Evolutionary conservation across 2,888 invertebrate genomes (phyloP).

Genomic region (Cacoxenus indagator): DNA sequence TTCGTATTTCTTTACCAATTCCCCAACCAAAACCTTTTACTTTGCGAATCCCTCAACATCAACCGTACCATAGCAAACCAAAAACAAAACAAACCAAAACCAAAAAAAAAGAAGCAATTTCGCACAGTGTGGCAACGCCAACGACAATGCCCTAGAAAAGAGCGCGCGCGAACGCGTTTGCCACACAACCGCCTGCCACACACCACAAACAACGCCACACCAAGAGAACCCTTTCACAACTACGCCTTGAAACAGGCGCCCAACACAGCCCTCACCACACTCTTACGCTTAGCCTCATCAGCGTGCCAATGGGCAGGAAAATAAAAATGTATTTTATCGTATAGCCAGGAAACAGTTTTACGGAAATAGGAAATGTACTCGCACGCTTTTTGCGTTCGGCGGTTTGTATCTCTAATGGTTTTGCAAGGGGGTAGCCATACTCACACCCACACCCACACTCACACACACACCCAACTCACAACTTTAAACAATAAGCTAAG

Average conservation of each 20-base stretch:
- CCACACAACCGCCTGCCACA: background rate
- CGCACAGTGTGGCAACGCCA: conserved; percentile 6
- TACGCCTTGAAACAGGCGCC: background rate
- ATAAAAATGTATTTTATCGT: conserved; percentile 62
- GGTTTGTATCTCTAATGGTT: conserved; percentile 22
- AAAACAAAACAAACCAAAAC: no score
- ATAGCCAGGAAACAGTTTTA: conserved; percentile 60
- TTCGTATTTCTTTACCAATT: background rate
- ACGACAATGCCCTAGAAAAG: background rate
- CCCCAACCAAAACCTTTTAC: background rate
- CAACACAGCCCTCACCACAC: background rate
- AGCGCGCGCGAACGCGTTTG: background rate
- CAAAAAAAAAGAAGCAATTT: no score
- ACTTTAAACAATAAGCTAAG: conserved; percentile 20
- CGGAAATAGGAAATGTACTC: conserved; percentile 62
- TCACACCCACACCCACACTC: background rate
- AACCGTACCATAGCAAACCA: conserved; percentile 21
- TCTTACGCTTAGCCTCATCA: background rate
- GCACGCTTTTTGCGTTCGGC: conserved; percentile 49
- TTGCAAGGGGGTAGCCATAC: background rate
- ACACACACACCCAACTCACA: background rate
- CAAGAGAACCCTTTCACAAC: background rate
- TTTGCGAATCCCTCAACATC: conserved; percentile 33
- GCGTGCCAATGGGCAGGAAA: conserved; percentile 30
- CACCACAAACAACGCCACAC: background rate